These are phyloP conservation scores for Acrocephalus arundinaceus DNA, from an alignment of 2,113 vertebrate species.

Conservation along the genomic window DNA sequence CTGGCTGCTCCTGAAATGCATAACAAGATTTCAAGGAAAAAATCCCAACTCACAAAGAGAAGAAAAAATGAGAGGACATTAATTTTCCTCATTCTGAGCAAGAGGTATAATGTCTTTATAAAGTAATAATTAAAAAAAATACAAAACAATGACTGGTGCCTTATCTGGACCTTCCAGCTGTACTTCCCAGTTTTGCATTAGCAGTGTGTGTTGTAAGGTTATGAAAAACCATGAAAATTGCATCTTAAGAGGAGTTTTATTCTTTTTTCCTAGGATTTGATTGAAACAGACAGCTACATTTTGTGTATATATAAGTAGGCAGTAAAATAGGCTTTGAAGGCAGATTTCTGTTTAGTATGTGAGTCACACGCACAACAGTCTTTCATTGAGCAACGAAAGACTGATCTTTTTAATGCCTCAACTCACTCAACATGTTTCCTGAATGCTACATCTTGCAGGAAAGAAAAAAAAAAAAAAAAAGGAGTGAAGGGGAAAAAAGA, in stretches of 20 bases:
- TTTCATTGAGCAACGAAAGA: conserved; percentile 82
- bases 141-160: conserved; percentile 75
- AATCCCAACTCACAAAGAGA: neutral
- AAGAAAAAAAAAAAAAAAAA: neutral
- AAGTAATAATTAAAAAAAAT: conserved; percentile 81
- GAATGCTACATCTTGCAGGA: conserved; percentile 72
- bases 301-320: conserved; percentile 87
- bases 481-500: too few species aligned
- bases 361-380: conserved; percentile 80
- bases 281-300: conserved; percentile 86
- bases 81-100: conserved; percentile 69
- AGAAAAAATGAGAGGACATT: conserved; percentile 47
- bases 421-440: conserved; percentile 79
- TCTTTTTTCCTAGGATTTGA: conserved; percentile 82
- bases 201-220: conserved; percentile 73
- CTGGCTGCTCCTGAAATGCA: conserved; percentile 52
- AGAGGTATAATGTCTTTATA: conserved; percentile 81
- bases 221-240: conserved; percentile 83
- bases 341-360: conserved; percentile 83
- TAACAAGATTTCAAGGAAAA: conserved; percentile 13
- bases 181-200: conserved; percentile 65
- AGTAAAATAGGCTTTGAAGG: conserved; percentile 85
- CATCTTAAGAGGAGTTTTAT: conserved; percentile 81
- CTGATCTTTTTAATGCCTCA: conserved; percentile 83
- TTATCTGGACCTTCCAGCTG: conserved; percentile 81